phyloP scores from a whole-genome alignment of 2,113 vertebrate genomes.

The Gyps fulvus region DNA sequence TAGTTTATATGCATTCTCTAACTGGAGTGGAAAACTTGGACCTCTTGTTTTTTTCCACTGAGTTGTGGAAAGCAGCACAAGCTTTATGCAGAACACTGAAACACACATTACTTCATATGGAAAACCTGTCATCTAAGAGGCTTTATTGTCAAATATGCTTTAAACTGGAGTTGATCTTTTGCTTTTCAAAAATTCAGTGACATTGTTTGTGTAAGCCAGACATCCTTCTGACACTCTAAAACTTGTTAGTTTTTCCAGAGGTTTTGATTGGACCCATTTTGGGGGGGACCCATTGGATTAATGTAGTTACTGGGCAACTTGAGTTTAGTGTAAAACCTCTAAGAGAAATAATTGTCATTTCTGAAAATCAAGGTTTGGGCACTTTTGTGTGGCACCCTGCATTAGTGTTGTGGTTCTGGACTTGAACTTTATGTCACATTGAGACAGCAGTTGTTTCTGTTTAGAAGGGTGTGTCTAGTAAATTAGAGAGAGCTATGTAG shows the following conservation, averaged over 20 bases:
- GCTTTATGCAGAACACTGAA: not conserved
- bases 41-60: not conserved
- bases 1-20: not conserved
- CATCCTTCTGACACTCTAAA: not conserved
- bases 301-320: not conserved
- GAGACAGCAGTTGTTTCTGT: not conserved
- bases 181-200: not conserved
- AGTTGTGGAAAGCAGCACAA: not conserved
- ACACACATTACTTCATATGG: not conserved
- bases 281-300: not conserved
- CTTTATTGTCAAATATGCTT: not conserved
- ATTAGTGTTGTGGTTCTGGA: not conserved
- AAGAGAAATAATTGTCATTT: not conserved
- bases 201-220: not conserved
- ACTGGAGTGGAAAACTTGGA: not conserved
- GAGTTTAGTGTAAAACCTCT: not conserved
- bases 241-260: not conserved
- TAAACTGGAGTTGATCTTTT: not conserved
- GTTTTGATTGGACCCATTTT: not conserved
- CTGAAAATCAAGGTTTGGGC: not conserved
- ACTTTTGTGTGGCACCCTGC: fast-evolving
- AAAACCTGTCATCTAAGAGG: not conserved
- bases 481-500: not conserved
- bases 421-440: not conserved
- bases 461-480: not conserved